These are phyloP conservation scores for Emmelina monodactyla DNA, from an alignment of 2,888 invertebrate genomes.

Conservation along the genomic window DNA sequence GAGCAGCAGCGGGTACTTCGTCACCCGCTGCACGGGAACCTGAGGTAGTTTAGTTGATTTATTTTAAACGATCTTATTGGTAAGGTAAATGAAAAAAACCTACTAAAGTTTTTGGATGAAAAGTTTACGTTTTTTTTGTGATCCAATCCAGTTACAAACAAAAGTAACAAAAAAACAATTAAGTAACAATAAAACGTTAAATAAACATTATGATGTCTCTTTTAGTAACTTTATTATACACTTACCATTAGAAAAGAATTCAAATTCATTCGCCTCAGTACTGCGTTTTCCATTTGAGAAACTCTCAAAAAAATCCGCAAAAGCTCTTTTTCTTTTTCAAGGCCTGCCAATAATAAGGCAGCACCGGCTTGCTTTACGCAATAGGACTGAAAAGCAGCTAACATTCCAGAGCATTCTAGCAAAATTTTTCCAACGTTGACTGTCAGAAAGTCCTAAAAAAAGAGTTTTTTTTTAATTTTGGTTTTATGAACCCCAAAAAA, in stretches of 20 bases:
- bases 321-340: conserved; percentile 94
- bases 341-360: conserved; percentile 83
- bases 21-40: conserved; percentile 96
- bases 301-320: conserved; percentile 93
- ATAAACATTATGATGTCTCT: too few species aligned
- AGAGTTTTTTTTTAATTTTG: neutral
- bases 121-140: too few species aligned
- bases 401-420: conserved; percentile 89
- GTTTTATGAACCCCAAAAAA: neutral
- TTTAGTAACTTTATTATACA: conserved; percentile 5
- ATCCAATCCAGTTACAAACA: too few species aligned
- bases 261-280: conserved; percentile 91
- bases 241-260: conserved; percentile 96
- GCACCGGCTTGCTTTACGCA: conserved; percentile 93
- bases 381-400: conserved; percentile 94
- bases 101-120: too few species aligned
- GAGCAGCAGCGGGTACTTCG: conserved; percentile 93
- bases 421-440: conserved; percentile 92
- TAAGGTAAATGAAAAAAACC: too few species aligned
- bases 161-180: too few species aligned
- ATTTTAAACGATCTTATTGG: too few species aligned
- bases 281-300: conserved; percentile 95
- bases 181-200: too few species aligned
- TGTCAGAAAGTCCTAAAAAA: conserved; percentile 75
- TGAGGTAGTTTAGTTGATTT: too few species aligned